Evolutionary conservation across 2,797 vertebrate genomes (phyloP), one percentile per base, ranked within the genome.

Genomic region (Mormyrus proboscirostris): DNA sequence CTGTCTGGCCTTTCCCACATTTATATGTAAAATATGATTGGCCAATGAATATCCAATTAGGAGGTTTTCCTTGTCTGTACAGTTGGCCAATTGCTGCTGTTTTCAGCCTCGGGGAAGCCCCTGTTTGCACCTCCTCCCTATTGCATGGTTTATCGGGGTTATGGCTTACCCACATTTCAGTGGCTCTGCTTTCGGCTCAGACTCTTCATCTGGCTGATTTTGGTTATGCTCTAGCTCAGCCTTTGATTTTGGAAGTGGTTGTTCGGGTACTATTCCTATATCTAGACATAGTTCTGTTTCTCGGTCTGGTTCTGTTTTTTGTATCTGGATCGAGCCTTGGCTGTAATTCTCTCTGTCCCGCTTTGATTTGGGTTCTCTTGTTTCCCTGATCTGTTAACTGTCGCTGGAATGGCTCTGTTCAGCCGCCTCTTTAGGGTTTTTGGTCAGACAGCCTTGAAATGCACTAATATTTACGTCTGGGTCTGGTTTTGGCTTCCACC

Each of bases 391-490:
- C 73, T n/a, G 73, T 79, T 79, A 79, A 79, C 73, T 79, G 33
- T 44, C 38, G 19, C 65, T 41, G 29, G 41, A 79, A n/a, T 1
- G 41, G 73, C 38, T 79, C 41, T 41, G 73, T 79, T 79, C 41
- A 44, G 33, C 38, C 16, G 16, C 33, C 38, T 79, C 73, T 79
- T 79, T 44, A 79, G 38, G 73, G 38, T 79, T 79, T 73, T 79
- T 44, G 38, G 73, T 79, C 73, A 79, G 73, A 79, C 73, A 79
- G 73, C 41, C 73, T 79, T 79, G 33, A 79, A 41, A 79, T 41
- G 38, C 73, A 79, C 38, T 79, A 79, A 79, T 79, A 79, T 79
- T 79, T 79, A 79, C 73, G 73, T 79, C 73, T 79, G 73, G 41
- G 33, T 44, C 73, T 79, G 73, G 73, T 44, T 79, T 79, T 79